Base-by-base conservation (phyloP, 2,797 vertebrate genomes). In the Girardinus metallicus region DNA sequence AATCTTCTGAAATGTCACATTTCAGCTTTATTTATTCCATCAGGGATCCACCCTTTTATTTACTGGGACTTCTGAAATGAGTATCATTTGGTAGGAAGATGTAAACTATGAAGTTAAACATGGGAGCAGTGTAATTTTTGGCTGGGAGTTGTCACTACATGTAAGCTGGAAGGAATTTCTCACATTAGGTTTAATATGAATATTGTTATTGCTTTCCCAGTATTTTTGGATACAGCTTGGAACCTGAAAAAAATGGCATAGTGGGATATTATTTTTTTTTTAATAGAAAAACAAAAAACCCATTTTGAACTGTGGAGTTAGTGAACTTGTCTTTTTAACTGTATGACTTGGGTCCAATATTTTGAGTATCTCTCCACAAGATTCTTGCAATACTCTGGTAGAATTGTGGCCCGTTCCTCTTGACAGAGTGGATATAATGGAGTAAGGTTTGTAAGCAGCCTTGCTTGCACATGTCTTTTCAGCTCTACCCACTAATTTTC, bases 1-100 rank as follows among this genome's bases (percentile, higher is more conserved):
- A 39, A 36, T 60, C 44, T 66, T 76, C 26, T 29, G 4, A 7
- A 29, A 66, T 26, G 68, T 79, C 6, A 47, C 15, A 70, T 76
- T 34, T 70, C 26, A 46, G 34, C 5, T 72, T 5, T 44, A 16
- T 73, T 80, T 46, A 44, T 46, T 18, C 43, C 15, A 8, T 72
- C 43, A 29, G 7, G 5, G 26, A 29, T 46, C 43, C 68, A 72
- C 43, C 43, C 68, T 72, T 72, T 46, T 29, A 15, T 72, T 72
- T 29, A 72, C 68, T 29, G 43, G 68, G 26, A 16, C 68, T 46
- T 71, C 26, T 72, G 41, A 72, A 44, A 72, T 72, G 43, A 72
- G 68, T 72, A 6, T 29, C 43, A 72, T 72, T 72, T n/a, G 26
- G 26, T 31, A 29, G 6, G 12, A 16, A 13, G 6, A 44, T 29